These are phyloP conservation scores for Mesodorylaimus sp. DNA, from an alignment of 2,888 invertebrate genomes.

Conservation along the genomic window DNA sequence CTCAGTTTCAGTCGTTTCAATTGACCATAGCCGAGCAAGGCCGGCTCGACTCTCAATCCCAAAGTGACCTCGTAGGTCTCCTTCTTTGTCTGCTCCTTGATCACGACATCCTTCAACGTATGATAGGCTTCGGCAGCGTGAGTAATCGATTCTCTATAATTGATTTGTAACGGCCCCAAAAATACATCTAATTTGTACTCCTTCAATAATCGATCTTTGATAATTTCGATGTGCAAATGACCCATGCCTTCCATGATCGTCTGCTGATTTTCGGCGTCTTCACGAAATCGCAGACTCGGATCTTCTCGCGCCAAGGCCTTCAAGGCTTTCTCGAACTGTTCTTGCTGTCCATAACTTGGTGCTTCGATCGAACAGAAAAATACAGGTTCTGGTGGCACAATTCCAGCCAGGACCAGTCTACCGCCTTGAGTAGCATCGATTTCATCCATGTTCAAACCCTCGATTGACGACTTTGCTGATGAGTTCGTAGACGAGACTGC, in stretches of 20 bases:
- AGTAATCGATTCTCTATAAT: slow-evolving; percentile 55
- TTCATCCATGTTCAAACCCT: slow-evolving; percentile 9
- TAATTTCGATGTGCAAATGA: slow-evolving; percentile 69
- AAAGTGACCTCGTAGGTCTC: background rate
- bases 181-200: slow-evolving; percentile 81
- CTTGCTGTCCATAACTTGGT: slow-evolving; percentile 54
- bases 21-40: background rate
- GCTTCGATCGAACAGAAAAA: slow-evolving; percentile 92
- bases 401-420: slow-evolving; percentile 37
- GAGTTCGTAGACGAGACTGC: no score
- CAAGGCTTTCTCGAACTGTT: slow-evolving; percentile 20
- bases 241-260: slow-evolving; percentile 60
- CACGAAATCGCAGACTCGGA: slow-evolving; percentile 16
- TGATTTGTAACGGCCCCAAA: slow-evolving; percentile 72
- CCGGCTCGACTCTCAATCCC: background rate
- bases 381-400: slow-evolving; percentile 71
- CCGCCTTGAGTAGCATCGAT: slow-evolving; percentile 17
- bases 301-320: slow-evolving; percentile 19
- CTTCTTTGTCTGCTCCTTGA: background rate
- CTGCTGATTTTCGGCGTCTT: slow-evolving; percentile 39
- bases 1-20: background rate
- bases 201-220: slow-evolving; percentile 51
- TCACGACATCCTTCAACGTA: background rate
- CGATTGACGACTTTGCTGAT: no score
- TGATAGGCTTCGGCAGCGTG: background rate